Conservation (phyloP, 1,140 invertebrate species). For the Diuraphis noxia region DNA sequence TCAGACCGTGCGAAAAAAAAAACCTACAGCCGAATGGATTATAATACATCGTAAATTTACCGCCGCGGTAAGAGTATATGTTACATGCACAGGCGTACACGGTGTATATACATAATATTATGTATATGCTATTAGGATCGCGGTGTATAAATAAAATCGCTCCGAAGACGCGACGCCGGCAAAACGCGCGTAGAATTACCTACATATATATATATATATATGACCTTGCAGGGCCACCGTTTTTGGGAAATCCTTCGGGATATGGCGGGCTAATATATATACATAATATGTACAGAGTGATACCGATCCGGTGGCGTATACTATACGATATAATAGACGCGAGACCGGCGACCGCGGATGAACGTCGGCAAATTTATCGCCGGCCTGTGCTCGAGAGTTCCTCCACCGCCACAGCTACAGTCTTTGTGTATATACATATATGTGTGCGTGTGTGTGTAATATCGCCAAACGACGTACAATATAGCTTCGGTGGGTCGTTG, state of each 20-base stretch:
- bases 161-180: neutral
- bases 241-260: conserved; percentile 31
- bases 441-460: neutral
- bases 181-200: neutral
- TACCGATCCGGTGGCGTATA: neutral
- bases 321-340: neutral
- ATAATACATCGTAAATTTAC: too few relatives aligned
- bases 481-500: neutral
- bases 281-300: too few relatives aligned
- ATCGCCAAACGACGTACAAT: neutral
- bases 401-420: neutral
- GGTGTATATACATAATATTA: too few relatives aligned
- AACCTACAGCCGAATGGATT: too few relatives aligned
- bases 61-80: too few relatives aligned
- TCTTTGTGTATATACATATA: neutral
- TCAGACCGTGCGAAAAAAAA: too few relatives aligned
- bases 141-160: neutral
- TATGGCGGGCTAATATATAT: neutral
- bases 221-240: neutral
- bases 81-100: neutral
- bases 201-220: neutral
- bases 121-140: too few relatives aligned
- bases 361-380: conserved; percentile 39
- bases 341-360: conserved; percentile 24
- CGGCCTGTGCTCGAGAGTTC: neutral